Base-by-base conservation (phyloP, 1,140 invertebrate genomes). In the Phymastichus coffea region DNA sequence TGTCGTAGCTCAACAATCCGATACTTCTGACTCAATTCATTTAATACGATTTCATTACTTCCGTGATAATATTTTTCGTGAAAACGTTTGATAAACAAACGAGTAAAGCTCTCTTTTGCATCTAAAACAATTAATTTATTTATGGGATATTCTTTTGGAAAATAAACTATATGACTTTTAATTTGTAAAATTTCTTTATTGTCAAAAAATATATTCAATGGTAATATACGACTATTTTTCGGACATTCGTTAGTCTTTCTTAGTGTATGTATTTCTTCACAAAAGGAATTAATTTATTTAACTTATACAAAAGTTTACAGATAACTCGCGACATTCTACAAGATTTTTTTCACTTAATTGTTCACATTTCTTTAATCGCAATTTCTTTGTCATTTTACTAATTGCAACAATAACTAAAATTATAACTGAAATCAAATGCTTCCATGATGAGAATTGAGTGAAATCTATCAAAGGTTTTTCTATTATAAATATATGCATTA, bases 1-100 rank as follows among this genome's bases (percentile, higher is more conserved):
- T 35, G 9, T 12, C 60, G 25, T 14, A 55, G 30, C 25, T 46
- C 33, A 17, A 43, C 2, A 6, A 58, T 59, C 4, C 8, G 55
- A 40, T 26, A 54, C n/a, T 41, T 49, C 41, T 55, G 55, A 0
- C 41, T 40, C 0, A 68, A 19, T 22, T 63, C 55, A 25, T 67
- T 67, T 0, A 67, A 28, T 2, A 63, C 54, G 0, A 28, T 57
- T 30, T 67, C 58, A 1, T 51, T 25, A 30, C 20, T 54, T 15
- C 15, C 17, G 23, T 44, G 52, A 22, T 44, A 33, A 23, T 22
- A 33, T 14, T 23, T 9, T 2, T 14, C 3, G 17, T 55, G 52
- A 15, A 44, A 44, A n/a, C 15, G 8, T 10, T 44, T 33, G 9
- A 55, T 44, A 14, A 55, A 8, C 33, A 44, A 22, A 8, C 22